Conservation (phyloP, 2,888 invertebrate species). For the Boloria selene region DNA sequence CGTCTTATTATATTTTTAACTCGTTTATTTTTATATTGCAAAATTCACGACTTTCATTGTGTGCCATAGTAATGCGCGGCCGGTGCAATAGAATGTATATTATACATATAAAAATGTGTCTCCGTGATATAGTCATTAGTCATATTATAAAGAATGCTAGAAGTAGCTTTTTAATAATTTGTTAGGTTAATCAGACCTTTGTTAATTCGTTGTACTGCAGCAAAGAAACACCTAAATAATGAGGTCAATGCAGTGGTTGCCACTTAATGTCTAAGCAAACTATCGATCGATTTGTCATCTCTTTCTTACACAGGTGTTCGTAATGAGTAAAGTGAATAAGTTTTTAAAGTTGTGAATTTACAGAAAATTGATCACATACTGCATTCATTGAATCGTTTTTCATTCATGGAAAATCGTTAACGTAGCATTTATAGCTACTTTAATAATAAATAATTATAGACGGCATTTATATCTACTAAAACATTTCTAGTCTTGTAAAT, state of each 20-base stretch:
- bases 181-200: background rate
- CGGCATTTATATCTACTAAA: background rate
- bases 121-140: no score
- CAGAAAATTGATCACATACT: conserved; percentile 19
- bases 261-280: conserved; percentile 77
- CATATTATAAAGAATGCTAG: no score
- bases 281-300: conserved; percentile 78
- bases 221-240: conserved; percentile 72
- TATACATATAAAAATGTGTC: no score
- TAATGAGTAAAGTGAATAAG: conserved; percentile 33
- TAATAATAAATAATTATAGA: background rate
- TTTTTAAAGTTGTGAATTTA: conserved; percentile 36
- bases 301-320: conserved; percentile 68
- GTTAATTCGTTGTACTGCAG: conserved; percentile 50
- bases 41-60: no score
- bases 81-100: no score
- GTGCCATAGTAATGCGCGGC: no score
- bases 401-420: conserved; percentile 9
- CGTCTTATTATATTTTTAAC: no score
- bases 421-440: conserved; percentile 1
- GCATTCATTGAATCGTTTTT: conserved; percentile 30
- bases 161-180: background rate
- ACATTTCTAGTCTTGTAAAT: conserved; percentile 1
- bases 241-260: conserved; percentile 80
- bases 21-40: no score